Conservation (phyloP, 2,888 invertebrate genomes). For the Penaeus monodon region DNA sequence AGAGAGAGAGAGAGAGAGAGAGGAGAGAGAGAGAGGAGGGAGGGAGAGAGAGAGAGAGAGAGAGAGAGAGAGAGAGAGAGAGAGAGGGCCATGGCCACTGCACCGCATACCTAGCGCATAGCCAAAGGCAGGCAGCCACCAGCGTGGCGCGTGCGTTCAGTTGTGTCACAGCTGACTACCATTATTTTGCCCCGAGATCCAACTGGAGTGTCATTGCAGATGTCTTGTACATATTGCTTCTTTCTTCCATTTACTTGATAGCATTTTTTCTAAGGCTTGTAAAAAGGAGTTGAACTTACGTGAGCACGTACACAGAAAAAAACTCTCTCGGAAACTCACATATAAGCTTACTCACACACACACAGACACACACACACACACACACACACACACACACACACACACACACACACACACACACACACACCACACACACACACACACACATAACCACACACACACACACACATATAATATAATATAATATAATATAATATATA, state of each 20-base stretch:
- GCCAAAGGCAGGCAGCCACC: too few relatives aligned
- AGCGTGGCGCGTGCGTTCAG: too few relatives aligned
- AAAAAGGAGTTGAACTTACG: too few relatives aligned
- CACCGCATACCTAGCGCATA: too few relatives aligned
- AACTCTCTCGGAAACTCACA: background rate
- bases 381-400: constrained; percentile 28
- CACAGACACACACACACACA: constrained; percentile 9
- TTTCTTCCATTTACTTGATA: too few relatives aligned
- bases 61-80: constrained; percentile 22
- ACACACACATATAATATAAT: background rate
- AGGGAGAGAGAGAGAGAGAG: constrained; percentile 15
- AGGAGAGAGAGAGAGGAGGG: background rate
- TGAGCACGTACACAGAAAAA: too few relatives aligned
- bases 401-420: background rate
- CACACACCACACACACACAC: background rate
- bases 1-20: constrained; percentile 18
- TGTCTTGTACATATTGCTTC: too few relatives aligned
- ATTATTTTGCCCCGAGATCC: too few relatives aligned
- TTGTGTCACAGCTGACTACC: too few relatives aligned
- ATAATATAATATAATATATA: constrained; percentile 34
- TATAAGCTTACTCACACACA: background rate
- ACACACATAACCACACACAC: background rate
- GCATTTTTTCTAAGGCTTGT: too few relatives aligned
- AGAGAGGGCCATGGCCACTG: background rate
- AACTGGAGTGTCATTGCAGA: too few relatives aligned